These are phyloP conservation scores for Tetramorium parvispinum DNA, from an alignment of 1,140 invertebrate genomes.

Conservation along the genomic window DNA sequence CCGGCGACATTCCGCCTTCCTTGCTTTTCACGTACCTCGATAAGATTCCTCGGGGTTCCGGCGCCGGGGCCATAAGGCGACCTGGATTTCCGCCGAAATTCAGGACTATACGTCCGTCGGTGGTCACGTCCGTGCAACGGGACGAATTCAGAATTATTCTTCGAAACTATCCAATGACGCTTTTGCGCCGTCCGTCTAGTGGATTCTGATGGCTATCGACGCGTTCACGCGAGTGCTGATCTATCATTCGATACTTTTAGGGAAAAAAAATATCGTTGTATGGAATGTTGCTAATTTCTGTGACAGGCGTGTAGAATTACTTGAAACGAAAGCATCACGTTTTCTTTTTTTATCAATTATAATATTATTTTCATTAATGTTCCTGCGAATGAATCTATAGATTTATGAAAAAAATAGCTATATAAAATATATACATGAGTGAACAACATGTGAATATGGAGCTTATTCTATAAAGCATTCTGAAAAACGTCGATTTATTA, in stretches of 20 bases:
- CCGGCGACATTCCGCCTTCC: not conserved
- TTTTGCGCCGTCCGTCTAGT: not conserved
- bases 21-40: slow-evolving; percentile 63
- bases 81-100: slow-evolving; percentile 59
- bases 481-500: not conserved
- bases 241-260: not conserved
- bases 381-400: not conserved
- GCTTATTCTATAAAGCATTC: not conserved
- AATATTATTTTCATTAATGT: not conserved
- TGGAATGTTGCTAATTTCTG: not conserved
- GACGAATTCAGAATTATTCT: slow-evolving; percentile 64
- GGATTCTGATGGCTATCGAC: not conserved
- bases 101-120: slow-evolving; percentile 32
- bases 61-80: slow-evolving; percentile 60
- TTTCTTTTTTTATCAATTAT: not conserved
- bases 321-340: not conserved
- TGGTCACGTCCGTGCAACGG: slow-evolving; percentile 57
- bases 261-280: not conserved
- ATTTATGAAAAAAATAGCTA: not conserved
- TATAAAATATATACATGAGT: not conserved
- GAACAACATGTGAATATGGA: not conserved
- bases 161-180: not conserved
- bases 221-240: not conserved
- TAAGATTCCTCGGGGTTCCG: slow-evolving; percentile 64
- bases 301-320: not conserved